Conservation (phyloP, 2,797 vertebrate genomes). For the Podarcis siculus region DNA sequence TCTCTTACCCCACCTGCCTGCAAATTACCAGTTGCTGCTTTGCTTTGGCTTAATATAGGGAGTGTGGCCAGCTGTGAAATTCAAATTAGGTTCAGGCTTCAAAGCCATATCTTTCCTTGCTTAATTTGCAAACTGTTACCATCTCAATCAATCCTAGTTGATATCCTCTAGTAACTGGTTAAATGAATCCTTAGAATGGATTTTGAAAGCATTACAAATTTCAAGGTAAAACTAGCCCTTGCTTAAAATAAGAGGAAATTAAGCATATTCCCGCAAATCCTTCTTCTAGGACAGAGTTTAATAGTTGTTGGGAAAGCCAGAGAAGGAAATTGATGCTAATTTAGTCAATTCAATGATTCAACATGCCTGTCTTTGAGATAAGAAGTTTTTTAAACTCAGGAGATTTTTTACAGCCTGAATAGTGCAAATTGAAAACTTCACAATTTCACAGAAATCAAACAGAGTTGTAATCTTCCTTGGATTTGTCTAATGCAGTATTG, state of each 20-base stretch:
- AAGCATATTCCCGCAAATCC: neutral
- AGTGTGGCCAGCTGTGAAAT: conserved; percentile 10
- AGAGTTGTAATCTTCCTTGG: neutral
- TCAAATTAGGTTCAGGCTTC: conserved; percentile 19
- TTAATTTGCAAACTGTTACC: conserved; percentile 2
- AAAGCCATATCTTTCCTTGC: neutral
- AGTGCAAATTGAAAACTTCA: neutral
- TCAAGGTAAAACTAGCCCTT: neutral
- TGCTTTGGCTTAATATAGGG: neutral
- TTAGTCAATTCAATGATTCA: neutral
- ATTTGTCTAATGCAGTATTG: neutral
- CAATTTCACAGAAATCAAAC: neutral
- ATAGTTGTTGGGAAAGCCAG: neutral
- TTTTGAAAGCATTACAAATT: conserved; percentile 19
- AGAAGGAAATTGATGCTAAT: conserved; percentile 7
- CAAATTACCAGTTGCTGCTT: neutral
- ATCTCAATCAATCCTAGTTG: conserved; percentile 6
- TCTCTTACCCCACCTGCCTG: neutral
- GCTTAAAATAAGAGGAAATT: conserved; percentile 15
- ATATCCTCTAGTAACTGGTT: conserved; percentile 8
- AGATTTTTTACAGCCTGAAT: neutral
- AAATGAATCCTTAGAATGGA: conserved; percentile 9
- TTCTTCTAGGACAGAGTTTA: neutral
- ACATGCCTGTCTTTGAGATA: neutral
- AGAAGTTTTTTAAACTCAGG: neutral